Conservation (phyloP, 2,797 vertebrate species). For the Brotula barbata region DNA sequence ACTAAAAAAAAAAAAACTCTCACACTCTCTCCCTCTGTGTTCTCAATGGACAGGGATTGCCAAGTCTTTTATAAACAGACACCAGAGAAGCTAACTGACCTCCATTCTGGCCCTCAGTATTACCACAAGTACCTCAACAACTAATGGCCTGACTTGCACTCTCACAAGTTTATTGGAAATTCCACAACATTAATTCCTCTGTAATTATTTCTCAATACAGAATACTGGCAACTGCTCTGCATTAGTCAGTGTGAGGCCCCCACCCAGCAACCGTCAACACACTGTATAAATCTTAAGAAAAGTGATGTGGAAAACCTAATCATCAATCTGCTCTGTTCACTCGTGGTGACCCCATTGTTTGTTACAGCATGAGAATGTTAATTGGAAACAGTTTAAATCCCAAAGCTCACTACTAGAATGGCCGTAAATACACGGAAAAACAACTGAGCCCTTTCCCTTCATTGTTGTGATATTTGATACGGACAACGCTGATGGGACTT, state of each 20-base stretch:
- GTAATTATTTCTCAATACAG: constrained; percentile 10
- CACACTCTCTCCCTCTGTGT: constrained; percentile 17
- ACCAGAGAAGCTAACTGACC: constrained; percentile 56
- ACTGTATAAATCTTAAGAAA: constrained; percentile 5
- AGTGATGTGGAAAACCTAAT: not conserved
- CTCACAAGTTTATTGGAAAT: constrained; percentile 29
- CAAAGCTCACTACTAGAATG: constrained; percentile 59
- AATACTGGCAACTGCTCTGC: not conserved
- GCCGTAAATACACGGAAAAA: constrained; percentile 65
- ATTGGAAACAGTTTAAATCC: constrained; percentile 68
- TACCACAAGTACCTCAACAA: constrained; percentile 43
- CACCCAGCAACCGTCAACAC: constrained; percentile 16
- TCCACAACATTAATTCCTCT: constrained; percentile 9
- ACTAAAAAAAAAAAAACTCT: constrained; percentile 36
- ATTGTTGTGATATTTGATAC: constrained; percentile 51
- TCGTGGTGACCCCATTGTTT: constrained; percentile 65
- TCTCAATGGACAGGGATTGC: constrained; percentile 32
- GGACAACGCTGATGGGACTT: constrained; percentile 46
- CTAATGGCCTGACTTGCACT: constrained; percentile 13
- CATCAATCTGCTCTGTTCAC: constrained; percentile 45
- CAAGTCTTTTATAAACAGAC: constrained; percentile 49
- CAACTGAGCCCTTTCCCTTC: constrained; percentile 66
- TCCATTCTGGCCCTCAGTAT: constrained; percentile 34
- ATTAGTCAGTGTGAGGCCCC: constrained; percentile 7
- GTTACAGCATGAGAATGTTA: constrained; percentile 63